Evolutionary conservation across 2,113 vertebrate species (phyloP), one percentile per base, ranked within the genome.

Genomic region (Mastomys natalensis): DNA sequence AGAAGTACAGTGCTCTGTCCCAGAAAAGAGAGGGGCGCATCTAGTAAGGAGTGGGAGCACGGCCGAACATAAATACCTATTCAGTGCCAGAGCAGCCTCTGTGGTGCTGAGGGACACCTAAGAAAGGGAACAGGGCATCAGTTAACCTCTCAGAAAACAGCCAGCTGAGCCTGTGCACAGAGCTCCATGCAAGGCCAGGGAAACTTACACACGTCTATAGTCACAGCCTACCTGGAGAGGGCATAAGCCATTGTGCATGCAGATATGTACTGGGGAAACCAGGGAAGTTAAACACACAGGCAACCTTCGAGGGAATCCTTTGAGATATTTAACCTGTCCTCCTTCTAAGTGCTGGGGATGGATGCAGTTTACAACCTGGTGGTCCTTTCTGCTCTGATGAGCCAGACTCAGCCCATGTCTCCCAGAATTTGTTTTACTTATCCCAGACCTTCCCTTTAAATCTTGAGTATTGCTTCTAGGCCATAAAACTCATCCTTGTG

Each of bases 61-160:
- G 45, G 99, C 99, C 0, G 99, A 99, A 86, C 99, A 99, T 78
- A 99, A 99, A 64, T 99, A 99, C 95, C 99, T 99, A 91, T 99
- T 99, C 96, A 99, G 99, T 0, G 99, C 99, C 11, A 99, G 99
- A 2, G 99, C 99, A 0, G 99, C 99, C 98, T 99, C 99, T 4
- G 99, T 99, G 90, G 99, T 99, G 92, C 99, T 99, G 8, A 99
- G 98, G 73, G 99, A 99, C 96, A 99, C 99, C 99, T 99, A 98
- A 12, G 78, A 94, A 74, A 96, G 53, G 96, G 34, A 96, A 40
- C 82, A 48, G 53, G 92, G 91, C 90, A 16, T 70, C 1, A 17
- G 70, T 98, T 85, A 98, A 60, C 45, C 22, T 70, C 17, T 26
- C 0, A 4, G 70, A 45, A 62, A 90, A 19, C 4, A 11, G 51